A percentile compares a stretch with the other conserved stretches of the same genome.
Conservation (phyloP, 2,113 vertebrate genomes). For the Xenotilapia leptura region DNA sequence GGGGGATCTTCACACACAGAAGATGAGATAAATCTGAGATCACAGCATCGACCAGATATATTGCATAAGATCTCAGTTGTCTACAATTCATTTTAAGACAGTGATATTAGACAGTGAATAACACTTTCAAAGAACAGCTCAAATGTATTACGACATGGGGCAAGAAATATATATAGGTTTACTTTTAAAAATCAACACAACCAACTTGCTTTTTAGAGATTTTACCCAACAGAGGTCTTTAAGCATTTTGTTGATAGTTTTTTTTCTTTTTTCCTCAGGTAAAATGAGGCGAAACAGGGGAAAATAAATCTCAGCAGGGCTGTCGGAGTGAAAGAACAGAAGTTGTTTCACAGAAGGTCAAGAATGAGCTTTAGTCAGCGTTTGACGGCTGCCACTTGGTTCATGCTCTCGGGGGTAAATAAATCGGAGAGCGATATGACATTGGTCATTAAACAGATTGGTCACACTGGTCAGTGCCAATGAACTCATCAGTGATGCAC, state of each 20-base stretch:
- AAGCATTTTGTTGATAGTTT: neutral
- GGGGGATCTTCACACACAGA: neutral
- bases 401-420: neutral
- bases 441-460: constrained; percentile 4
- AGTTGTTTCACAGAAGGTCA: neutral
- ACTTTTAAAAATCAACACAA: neutral
- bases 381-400: neutral
- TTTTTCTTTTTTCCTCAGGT: neutral
- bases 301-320: neutral
- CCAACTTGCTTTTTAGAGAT: neutral
- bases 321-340: neutral
- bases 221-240: neutral
- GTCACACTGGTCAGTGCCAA: neutral
- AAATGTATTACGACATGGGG: neutral
- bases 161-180: neutral
- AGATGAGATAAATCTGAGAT: neutral
- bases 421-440: constrained; percentile 4
- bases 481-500: neutral
- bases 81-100: neutral
- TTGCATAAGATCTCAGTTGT: neutral
- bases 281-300: neutral
- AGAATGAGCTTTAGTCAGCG: neutral
- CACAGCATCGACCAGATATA: neutral
- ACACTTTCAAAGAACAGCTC: neutral
- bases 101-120: neutral